Base-by-base conservation (phyloP, 2,888 invertebrate genomes). In the Himalopsyche kuldschensis region DNA sequence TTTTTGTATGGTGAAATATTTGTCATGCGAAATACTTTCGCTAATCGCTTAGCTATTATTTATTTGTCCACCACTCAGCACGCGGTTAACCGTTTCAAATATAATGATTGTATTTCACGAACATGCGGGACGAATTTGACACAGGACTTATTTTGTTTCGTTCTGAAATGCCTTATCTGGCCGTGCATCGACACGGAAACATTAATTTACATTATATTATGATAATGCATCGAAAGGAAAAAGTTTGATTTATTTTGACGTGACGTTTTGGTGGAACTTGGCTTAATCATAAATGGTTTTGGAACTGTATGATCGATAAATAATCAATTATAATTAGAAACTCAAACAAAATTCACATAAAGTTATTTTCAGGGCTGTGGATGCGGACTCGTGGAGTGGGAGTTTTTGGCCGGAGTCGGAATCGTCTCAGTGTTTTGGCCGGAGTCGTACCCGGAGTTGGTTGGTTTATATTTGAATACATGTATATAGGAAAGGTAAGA, bases 101-200 rank as follows among this genome's bases (percentile, higher is more conserved):
- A 24, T 55, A 55, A 55, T 20, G 78, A n/a, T 75, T 41, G 75
- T 83, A 83, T 80, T 76, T 55, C 83, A 83, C 83, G 83, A 76
- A 75, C 78, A 69, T 69, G 82, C 82, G 78, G 31, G 82, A 83
- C 83, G 80, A 83, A 83, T 83, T 83, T 79, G 80, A 83, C 83
- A 83, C 47, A 80, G 30, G 83, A 83, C 79, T 83, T 83, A 83
- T 63, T 47, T 47, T 10, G 80, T 69, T 47, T 76, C 75, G 47
- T 81, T 69, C 31, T 27, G 31, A 81, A 55, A 55, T 20, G 55
- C 20, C 55, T 55, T 55, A 55, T 55, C 55, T 55, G 8, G 55
- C 55, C 77, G 76, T 32, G 55, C 41, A 77, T 81, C 81, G 76
- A 77, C 77, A 81, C 81, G 81, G 32, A 47, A 81, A 77, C 77